Evolutionary conservation across 1,140 invertebrate genomes (phyloP).

Genomic region (Drosophila miranda): DNA sequence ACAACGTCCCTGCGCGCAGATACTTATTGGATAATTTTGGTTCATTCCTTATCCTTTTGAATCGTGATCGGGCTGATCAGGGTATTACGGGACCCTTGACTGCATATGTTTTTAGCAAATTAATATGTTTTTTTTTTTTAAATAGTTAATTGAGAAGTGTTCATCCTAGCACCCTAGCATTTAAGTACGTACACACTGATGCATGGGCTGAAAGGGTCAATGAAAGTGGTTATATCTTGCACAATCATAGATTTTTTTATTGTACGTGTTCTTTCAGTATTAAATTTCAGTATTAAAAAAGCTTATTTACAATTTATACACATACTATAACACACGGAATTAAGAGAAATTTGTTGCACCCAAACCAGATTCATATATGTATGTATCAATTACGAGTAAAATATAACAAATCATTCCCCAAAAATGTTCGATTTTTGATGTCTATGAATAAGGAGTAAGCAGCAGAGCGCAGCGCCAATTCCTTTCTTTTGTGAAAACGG

Average conservation of each 20-base stretch:
- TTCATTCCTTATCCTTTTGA: too few species aligned
- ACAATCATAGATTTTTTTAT: conserved; percentile 41
- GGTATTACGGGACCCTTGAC: too few species aligned
- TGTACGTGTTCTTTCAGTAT: conserved; percentile 23
- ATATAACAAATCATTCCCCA: conserved; percentile 5
- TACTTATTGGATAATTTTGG: too few species aligned
- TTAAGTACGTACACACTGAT: conserved; percentile 3
- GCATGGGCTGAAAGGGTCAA: neutral
- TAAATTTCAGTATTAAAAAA: conserved; percentile 43
- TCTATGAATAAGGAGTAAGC: neutral
- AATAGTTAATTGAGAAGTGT: conserved; percentile 38
- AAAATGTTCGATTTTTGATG: conserved; percentile 26
- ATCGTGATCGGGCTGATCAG: too few species aligned
- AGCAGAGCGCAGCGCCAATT: too few species aligned
- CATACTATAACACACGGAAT: conserved; percentile 13
- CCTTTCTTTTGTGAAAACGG: neutral
- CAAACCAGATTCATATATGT: conserved; percentile 40
- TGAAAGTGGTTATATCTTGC: conserved; percentile 6
- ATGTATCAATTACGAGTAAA: conserved; percentile 11
- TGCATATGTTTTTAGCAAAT: conserved; percentile 28
- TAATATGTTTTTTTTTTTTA: conserved; percentile 21
- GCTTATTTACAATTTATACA: conserved; percentile 32
- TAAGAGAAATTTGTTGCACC: conserved; percentile 54
- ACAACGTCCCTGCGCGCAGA: too few species aligned
- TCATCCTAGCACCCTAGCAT: conserved; percentile 8